Percentiles rank a stretch among this genome's conserved stretches.
Evolutionary conservation across 2,797 vertebrate genomes (phyloP).

Genomic region (Loris lydekkerianus): DNA sequence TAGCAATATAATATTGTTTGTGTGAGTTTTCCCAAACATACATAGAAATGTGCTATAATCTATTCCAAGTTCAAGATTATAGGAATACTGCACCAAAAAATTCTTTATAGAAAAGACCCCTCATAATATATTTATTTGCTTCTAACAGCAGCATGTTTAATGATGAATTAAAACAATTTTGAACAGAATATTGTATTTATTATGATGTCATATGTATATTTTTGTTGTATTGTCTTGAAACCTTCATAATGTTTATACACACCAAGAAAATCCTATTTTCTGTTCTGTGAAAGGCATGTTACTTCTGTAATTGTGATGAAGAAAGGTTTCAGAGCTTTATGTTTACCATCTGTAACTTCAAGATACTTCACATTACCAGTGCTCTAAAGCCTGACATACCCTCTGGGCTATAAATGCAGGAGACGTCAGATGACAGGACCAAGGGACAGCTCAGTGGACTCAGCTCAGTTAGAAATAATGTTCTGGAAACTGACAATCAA

Average conservation of each 20-base stretch:
- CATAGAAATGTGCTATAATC: background rate
- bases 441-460: background rate
- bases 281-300: background rate
- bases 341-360: background rate
- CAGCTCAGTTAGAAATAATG: background rate
- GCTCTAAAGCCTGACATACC: background rate
- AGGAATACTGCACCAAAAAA: background rate
- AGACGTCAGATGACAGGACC: background rate
- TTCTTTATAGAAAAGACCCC: background rate
- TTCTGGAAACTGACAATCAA: background rate
- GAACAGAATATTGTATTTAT: background rate
- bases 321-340: background rate
- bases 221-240: background rate
- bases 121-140: background rate
- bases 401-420: background rate
- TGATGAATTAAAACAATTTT: background rate
- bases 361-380: background rate
- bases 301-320: background rate
- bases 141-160: background rate
- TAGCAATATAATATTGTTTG: slow-evolving; percentile 19
- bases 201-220: background rate
- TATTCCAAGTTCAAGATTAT: background rate
- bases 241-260: background rate
- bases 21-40: background rate
- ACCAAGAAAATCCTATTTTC: background rate